phyloP scores from a whole-genome alignment of 2,888 invertebrate genomes.

The Enoplolaimus lenunculus region DNA sequence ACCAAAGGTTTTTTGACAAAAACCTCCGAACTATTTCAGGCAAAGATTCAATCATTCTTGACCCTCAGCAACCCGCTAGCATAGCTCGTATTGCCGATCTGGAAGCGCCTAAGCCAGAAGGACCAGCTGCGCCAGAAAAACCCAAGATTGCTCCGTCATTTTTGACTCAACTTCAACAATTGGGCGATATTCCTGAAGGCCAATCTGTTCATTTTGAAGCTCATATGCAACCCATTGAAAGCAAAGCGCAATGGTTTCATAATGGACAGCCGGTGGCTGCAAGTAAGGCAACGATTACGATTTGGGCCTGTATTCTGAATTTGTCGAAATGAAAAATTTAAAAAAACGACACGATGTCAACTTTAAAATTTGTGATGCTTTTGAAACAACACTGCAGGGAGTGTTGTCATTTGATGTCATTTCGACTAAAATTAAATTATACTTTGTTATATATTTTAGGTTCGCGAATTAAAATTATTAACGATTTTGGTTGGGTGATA shows the following conservation, averaged over 20 bases:
- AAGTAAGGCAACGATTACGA: constrained; percentile 19
- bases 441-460: constrained; percentile 58
- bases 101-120: constrained; percentile 31
- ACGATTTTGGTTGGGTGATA: constrained; percentile 87
- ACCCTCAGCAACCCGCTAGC: constrained; percentile 16
- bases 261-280: constrained; percentile 70
- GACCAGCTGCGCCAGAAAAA: constrained; percentile 30
- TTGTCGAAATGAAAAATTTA: too few species aligned
- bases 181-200: constrained; percentile 50
- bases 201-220: constrained; percentile 80
- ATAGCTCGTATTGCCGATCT: constrained; percentile 27
- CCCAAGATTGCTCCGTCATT: constrained; percentile 30
- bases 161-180: constrained; percentile 20
- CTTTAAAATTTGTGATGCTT: too few species aligned
- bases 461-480: constrained; percentile 78
- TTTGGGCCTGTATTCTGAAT: too few species aligned
- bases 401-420: too few species aligned
- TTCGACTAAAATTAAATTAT: too few species aligned
- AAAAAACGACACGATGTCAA: too few species aligned
- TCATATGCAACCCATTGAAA: constrained; percentile 73
- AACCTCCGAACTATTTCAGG: constrained; percentile 17
- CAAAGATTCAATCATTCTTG: constrained; percentile 21
- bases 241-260: constrained; percentile 78
- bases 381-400: too few species aligned
- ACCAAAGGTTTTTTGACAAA: too few species aligned